A percentile compares a stretch with the other conserved stretches of the same genome.
Conservation (phyloP, 2,888 invertebrate genomes). For the Drosophila nr. fundita region DNA sequence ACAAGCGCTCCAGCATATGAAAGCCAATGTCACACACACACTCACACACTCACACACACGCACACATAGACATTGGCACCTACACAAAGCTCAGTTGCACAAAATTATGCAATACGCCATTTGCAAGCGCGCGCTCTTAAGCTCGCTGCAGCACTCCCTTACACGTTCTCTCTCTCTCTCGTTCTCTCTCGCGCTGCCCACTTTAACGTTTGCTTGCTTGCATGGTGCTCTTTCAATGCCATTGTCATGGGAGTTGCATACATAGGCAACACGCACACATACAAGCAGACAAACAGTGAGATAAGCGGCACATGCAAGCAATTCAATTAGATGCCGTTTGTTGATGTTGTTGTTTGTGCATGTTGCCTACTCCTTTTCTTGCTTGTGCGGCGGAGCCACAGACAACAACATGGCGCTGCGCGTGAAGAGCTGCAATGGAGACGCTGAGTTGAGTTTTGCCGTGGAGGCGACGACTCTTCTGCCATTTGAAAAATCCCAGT, state of each 20-base stretch:
- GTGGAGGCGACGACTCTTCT: constrained; percentile 58
- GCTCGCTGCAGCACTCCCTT: constrained; percentile 13
- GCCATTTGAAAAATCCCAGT: constrained; percentile 57
- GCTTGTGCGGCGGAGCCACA: constrained; percentile 57
- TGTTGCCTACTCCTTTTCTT: constrained; percentile 55
- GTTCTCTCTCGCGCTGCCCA: constrained; percentile 12
- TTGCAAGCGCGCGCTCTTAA: constrained; percentile 47
- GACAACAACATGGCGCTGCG: constrained; percentile 74
- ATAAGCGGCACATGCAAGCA: constrained; percentile 66
- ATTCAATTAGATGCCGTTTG: constrained; percentile 76
- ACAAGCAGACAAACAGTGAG: constrained; percentile 15
- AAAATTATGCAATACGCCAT: constrained; percentile 73
- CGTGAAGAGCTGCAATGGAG: constrained; percentile 27
- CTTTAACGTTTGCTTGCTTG: constrained; percentile 42
- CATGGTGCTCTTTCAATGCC: constrained; percentile 73
- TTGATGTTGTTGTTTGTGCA: constrained; percentile 30
- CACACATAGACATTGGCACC: constrained; percentile 28
- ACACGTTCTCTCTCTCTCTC: constrained; percentile 15
- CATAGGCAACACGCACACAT: constrained; percentile 14
- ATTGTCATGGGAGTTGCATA: constrained; percentile 74
- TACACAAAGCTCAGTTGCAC: constrained; percentile 49
- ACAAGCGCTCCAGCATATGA: constrained; percentile 41
- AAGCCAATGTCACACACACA: constrained; percentile 59
- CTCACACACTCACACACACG: constrained; percentile 9
- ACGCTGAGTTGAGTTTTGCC: constrained; percentile 7